phyloP scores from a whole-genome alignment of 2,888 invertebrate species.

The Priocnemis perturbator region DNA sequence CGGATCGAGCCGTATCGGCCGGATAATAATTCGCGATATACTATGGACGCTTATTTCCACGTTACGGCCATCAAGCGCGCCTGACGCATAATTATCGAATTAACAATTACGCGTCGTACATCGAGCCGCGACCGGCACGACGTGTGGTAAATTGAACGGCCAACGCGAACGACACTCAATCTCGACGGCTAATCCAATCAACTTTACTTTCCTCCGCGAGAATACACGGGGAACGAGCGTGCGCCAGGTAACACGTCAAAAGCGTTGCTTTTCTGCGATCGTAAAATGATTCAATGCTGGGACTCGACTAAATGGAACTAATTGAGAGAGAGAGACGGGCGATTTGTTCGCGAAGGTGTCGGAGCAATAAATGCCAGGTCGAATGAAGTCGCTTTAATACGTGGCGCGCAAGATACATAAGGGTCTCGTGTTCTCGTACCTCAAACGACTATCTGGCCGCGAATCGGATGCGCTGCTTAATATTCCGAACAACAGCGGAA shows the following conservation, averaged over 20 bases:
- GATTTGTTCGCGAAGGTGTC: too few relatives aligned
- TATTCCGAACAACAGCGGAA: constrained; percentile 19
- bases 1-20: constrained; percentile 11
- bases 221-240: too few relatives aligned
- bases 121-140: not conserved
- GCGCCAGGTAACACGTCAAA: too few relatives aligned
- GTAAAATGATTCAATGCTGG: too few relatives aligned
- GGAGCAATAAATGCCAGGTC: too few relatives aligned
- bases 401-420: constrained; percentile 3
- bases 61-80: not conserved
- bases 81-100: constrained; percentile 41
- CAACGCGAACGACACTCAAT: too few relatives aligned
- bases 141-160: not conserved
- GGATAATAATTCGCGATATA: not conserved
- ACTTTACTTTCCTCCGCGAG: too few relatives aligned
- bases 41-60: constrained; percentile 1
- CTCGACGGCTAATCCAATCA: too few relatives aligned
- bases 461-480: constrained; percentile 22
- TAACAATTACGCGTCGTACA: constrained; percentile 35
- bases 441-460: constrained; percentile 2
- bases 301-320: too few relatives aligned
- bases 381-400: not conserved
- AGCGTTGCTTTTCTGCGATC: too few relatives aligned
- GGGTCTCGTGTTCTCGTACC: not conserved
- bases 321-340: too few relatives aligned